phyloP scores from a whole-genome alignment of 1,140 invertebrate species.

The Bombus cullumanus region DNA sequence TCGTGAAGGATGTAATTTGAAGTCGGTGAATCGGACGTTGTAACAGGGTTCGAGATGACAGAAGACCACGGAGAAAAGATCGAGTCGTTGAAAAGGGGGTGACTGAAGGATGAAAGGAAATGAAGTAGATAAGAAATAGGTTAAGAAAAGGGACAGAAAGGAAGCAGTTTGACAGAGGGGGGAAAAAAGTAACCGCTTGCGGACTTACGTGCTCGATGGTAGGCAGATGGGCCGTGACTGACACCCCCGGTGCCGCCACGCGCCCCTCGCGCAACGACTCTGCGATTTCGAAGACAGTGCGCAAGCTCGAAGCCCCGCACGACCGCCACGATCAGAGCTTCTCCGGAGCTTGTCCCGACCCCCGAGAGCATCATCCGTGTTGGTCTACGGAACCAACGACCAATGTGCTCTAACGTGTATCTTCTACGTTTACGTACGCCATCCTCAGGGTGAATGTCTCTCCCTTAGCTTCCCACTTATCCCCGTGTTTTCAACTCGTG shows the following conservation, averaged over 20 bases:
- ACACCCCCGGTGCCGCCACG: slow-evolving; percentile 77
- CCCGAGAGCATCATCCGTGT: slow-evolving; percentile 53
- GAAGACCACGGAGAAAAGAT: neutral
- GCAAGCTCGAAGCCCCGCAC: slow-evolving; percentile 62
- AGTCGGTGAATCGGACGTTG: neutral
- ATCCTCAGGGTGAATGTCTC: slow-evolving; percentile 53
- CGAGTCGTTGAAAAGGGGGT: no score
- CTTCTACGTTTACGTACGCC: slow-evolving; percentile 21
- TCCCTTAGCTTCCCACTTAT: neutral
- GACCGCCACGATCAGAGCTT: slow-evolving; percentile 48
- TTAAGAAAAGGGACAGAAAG: neutral
- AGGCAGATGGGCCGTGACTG: slow-evolving; percentile 82
- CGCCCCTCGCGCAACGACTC: slow-evolving; percentile 66
- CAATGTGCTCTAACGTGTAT: slow-evolving; percentile 44
- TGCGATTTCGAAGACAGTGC: slow-evolving; percentile 56
- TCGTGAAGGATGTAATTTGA: no score
- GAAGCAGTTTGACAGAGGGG: neutral
- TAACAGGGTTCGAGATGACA: no score
- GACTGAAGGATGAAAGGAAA: neutral
- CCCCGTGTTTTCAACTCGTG: neutral
- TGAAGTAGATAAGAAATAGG: no score
- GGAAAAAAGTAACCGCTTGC: slow-evolving; percentile 52
- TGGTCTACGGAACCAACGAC: slow-evolving; percentile 41
- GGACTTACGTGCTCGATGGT: slow-evolving; percentile 81
- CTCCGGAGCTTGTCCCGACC: slow-evolving; percentile 53